phyloP scores from a whole-genome alignment of 2,113 vertebrate genomes.

The Phodopus roborovskii region DNA sequence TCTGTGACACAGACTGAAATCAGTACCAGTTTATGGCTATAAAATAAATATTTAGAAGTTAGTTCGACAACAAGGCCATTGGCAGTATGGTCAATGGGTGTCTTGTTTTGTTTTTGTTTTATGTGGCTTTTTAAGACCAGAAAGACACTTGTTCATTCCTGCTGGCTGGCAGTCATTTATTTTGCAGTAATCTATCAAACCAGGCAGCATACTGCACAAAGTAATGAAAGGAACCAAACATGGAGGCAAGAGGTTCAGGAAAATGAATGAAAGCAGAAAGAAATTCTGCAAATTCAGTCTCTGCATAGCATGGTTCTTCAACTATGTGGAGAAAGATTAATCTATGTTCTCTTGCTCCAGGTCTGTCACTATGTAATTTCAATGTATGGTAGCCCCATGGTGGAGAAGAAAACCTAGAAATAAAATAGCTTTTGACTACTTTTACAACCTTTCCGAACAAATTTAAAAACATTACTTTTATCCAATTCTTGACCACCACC shows the following conservation, averaged over 20 bases:
- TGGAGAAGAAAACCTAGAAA: neutral
- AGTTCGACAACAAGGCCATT: neutral
- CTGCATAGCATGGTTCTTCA: neutral
- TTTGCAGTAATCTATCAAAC: neutral
- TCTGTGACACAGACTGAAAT: neutral
- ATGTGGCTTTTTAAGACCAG: neutral
- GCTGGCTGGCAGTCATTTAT: neutral
- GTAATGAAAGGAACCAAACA: neutral
- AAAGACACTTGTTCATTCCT: neutral
- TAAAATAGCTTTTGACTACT: neutral
- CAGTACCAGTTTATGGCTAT: neutral
- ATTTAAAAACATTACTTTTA: constrained; percentile 22
- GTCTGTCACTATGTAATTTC: neutral
- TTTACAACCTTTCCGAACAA: neutral
- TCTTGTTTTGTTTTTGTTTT: neutral
- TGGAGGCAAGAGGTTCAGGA: neutral
- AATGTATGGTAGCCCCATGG: neutral
- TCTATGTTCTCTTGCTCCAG: neutral
- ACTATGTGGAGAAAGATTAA: neutral
- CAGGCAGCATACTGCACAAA: neutral
- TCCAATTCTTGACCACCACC: neutral
- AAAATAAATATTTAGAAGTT: neutral
- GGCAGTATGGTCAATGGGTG: neutral
- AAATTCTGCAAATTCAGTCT: neutral
- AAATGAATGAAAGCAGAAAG: neutral